Conservation (phyloP, 2,113 vertebrate genomes). For the Petrocephalus microphthalmus region DNA sequence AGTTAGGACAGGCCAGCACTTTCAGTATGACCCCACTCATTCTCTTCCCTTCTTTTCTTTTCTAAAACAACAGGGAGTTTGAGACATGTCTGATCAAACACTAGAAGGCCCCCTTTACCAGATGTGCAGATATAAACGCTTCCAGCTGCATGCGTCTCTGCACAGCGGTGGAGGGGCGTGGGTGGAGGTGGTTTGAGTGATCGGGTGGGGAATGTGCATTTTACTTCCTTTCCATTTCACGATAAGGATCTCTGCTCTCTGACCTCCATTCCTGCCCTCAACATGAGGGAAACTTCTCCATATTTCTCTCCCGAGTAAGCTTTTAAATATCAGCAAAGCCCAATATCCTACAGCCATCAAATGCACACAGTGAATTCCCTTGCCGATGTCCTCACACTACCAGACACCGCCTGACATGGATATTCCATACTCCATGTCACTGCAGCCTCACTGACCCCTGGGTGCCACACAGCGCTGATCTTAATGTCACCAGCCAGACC, state of each 20-base stretch:
- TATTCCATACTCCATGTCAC: background rate
- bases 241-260: constrained; percentile 49
- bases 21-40: constrained; percentile 20
- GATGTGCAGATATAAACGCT: constrained; percentile 52
- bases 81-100: constrained; percentile 48
- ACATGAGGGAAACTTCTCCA: constrained; percentile 61
- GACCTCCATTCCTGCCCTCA: constrained; percentile 37
- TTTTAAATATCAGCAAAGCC: constrained; percentile 36
- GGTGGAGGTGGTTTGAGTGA: constrained; percentile 21
- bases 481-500: background rate
- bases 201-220: constrained; percentile 24
- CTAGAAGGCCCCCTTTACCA: constrained; percentile 27
- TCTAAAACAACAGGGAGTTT: background rate
- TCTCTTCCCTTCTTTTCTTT: constrained; percentile 19
- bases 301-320: constrained; percentile 51
- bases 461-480: background rate
- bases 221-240: constrained; percentile 34
- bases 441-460: background rate
- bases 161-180: constrained; percentile 46
- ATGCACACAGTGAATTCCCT: constrained; percentile 21
- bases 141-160: constrained; percentile 57
- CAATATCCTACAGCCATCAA: constrained; percentile 21
- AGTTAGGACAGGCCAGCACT: background rate
- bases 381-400: background rate
- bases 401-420: background rate